Evolutionary conservation across 2,888 invertebrate species (phyloP), one percentile per base, ranked within the genome.

Genomic region (Leptura quadrifasciata): DNA sequence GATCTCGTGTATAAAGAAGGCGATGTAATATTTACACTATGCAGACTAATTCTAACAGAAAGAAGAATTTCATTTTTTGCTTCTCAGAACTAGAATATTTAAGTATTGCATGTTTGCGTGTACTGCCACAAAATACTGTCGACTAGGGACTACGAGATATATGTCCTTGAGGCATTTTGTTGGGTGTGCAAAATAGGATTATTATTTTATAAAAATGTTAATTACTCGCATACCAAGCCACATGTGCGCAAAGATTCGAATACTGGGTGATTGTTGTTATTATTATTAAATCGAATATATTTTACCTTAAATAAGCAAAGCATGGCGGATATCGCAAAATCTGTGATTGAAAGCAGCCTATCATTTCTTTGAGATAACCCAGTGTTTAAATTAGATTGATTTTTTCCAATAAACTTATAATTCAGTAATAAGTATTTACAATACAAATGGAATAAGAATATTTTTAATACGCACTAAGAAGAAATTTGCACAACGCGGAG

Each of bases 121-220:
- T n/a, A 52, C 20, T 12, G 65, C 65, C 20, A 18, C 65, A 52
- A 70, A 65, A 60, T 70, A 39, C 47, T 70, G 70, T 47, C 70
- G 60, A 47, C 52, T 71, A 52, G 52, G 65, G 52, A 65, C 39
- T 65, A 65, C 20, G 24, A 18, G 20, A 21, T 18, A 52, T 15
- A 20, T 61, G 52, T 61, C 60, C 61, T 71, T 61, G 52, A 71
- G 27, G 60, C 61, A 52, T 71, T 71, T 71, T 52, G 61, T 52
- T 71, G 61, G 71, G 61, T 61, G 61, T 71, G 71, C 61, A 61
- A 71, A 60, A 71, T 71, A 71, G 52, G 31, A 71, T 71, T 60
- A 71, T 39, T 58, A 71, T 71, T 71, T 61, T 71, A 71, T 71
- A 71, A 71, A 71, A 61, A 61, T 71, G 71, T 15, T 52, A 52